phyloP scores from a whole-genome alignment of 2,888 invertebrate species.

The Pasiphila rectangulata region DNA sequence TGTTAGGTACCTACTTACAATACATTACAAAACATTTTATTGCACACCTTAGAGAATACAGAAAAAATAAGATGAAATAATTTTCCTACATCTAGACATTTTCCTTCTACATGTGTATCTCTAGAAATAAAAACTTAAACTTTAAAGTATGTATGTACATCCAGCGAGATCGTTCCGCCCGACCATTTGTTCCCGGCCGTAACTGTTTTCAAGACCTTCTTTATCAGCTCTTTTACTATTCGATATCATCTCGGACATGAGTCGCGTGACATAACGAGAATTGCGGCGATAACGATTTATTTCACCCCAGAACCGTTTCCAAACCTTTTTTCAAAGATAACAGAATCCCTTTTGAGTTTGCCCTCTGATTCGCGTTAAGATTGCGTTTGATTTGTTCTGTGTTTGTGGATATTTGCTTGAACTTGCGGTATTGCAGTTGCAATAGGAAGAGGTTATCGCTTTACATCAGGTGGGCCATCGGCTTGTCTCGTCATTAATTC shows the following conservation, averaged over 20 bases:
- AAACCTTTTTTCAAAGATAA: conserved; percentile 27
- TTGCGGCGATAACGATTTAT: conserved; percentile 33
- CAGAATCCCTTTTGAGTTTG: conserved; percentile 12
- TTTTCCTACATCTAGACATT: too few species aligned
- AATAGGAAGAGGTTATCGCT: too few species aligned
- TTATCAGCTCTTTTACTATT: conserved; percentile 39
- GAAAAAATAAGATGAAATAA: too few species aligned
- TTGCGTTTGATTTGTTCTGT: conserved; percentile 1
- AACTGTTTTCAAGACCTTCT: conserved; percentile 27
- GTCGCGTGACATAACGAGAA: conserved; percentile 29
- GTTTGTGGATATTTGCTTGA: not conserved
- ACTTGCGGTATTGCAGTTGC: not conserved
- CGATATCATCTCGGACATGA: conserved; percentile 26
- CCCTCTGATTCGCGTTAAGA: conserved; percentile 11
- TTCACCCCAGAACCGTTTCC: conserved; percentile 29
- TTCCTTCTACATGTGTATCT: too few species aligned
- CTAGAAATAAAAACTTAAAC: too few species aligned
- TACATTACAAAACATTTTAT: too few species aligned
- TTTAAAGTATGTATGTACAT: too few species aligned
- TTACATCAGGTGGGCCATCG: too few species aligned
- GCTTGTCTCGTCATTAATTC: too few species aligned
- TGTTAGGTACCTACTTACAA: too few species aligned
- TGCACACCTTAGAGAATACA: too few species aligned
- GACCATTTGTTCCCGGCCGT: conserved; percentile 15
- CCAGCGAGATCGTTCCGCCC: not conserved